Base-by-base conservation (phyloP, 2,888 invertebrate species). In the Stegophylla sp. region DNA sequence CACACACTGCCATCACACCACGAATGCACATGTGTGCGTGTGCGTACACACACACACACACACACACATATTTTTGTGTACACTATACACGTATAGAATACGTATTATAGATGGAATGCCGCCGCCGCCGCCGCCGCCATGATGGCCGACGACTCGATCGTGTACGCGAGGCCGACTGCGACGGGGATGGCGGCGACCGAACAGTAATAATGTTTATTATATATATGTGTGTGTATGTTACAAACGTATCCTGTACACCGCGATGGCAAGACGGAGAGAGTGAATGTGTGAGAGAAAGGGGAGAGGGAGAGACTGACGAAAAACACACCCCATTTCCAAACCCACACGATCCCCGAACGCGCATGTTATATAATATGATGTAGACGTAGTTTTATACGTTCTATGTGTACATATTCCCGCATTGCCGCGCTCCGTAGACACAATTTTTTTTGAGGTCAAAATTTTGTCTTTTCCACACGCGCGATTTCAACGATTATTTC, bases 121-220 rank as follows among this genome's bases (percentile, higher is more conserved):
- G 26, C 20, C 43, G 76, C 69, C 77, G 59, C 73, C 59, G 26
- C 20, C 43, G 76, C 69, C 77, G 77, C 77, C 77, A 79, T 79
- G 48, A 79, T 79, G 77, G 77, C 77, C 77, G 77, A 26, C 77
- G 66, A 51, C 76, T 41, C 20, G n/a, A n/a, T n/a, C 15, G 48
- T 17, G 64, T 23, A 20, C 43, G 3, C 41, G 23, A 10, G 48
- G 10, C 3, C 48, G 43, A 53, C 17, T 15, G 20, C 17, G 20
- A 48, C 17, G 63, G 74, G 45, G 74, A 48, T 63, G 74, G 74
- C 63, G 74, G 28, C 45, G 20, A 20, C 53, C n/a, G 13, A 53
- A 53, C 53, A n/a, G n/a, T n/a, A n/a, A 7, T n/a, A n/a, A n/a
- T n/a, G n/a, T n/a, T n/a, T n/a, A n/a, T n/a, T n/a, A n/a, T 53